These are phyloP conservation scores for Calliphora vicina DNA, from an alignment of 1,140 invertebrate genomes.

Conservation along the genomic window DNA sequence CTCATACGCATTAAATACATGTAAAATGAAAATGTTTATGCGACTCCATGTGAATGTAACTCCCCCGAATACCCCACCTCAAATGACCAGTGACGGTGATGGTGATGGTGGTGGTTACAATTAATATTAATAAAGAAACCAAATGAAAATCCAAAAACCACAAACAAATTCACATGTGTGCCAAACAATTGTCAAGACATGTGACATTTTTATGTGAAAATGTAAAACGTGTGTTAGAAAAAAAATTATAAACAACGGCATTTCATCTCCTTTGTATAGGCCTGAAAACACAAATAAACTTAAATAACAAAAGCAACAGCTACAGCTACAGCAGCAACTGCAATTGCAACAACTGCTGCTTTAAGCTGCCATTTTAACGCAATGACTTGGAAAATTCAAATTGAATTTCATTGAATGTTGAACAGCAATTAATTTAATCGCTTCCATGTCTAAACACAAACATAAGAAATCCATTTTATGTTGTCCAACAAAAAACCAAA, in stretches of 20 bases:
- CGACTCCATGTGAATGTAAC: too few relatives aligned
- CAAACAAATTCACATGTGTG: neutral
- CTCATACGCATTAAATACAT: too few relatives aligned
- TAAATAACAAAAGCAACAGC: constrained; percentile 1
- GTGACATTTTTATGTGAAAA: constrained; percentile 33
- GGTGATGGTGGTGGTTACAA: too few relatives aligned
- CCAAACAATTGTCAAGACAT: constrained; percentile 28
- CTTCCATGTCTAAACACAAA: constrained; percentile 29
- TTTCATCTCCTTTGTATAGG: neutral
- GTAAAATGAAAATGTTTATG: too few relatives aligned
- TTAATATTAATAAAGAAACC: neutral
- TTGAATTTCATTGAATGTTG: constrained; percentile 28
- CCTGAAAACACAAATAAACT: neutral
- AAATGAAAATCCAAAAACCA: neutral
- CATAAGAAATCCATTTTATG: constrained; percentile 30
- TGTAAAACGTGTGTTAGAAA: neutral
- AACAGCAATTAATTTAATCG: constrained; percentile 32
- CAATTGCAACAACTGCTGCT: too few relatives aligned
- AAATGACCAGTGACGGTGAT: too few relatives aligned
- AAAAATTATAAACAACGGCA: neutral
- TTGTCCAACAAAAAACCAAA: neutral
- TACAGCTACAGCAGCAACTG: too few relatives aligned
- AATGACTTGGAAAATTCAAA: neutral
- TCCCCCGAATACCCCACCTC: too few relatives aligned
- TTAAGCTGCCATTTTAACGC: neutral